Conservation (phyloP, 1,140 invertebrate genomes). For the Leptopilina boulardi region DNA sequence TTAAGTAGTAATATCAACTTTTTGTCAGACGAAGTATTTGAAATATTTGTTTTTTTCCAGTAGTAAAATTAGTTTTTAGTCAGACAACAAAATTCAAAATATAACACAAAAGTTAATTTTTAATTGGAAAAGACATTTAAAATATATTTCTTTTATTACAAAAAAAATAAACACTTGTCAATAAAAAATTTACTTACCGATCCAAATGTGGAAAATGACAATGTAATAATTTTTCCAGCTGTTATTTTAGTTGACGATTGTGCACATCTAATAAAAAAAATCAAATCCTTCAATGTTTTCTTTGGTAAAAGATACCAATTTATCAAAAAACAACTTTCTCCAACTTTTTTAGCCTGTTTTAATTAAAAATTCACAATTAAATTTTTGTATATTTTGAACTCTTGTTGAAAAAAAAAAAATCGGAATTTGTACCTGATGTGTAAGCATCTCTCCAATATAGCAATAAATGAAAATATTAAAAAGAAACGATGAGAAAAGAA, state of each 20-base stretch:
- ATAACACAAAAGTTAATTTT: not conserved
- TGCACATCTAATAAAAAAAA: constrained; percentile 55
- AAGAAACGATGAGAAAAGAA: constrained; percentile 3
- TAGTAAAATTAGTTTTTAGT: no score
- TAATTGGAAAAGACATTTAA: no score
- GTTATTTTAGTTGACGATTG: constrained; percentile 53
- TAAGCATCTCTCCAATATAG: constrained; percentile 36
- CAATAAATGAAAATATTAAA: constrained; percentile 43
- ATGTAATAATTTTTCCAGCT: constrained; percentile 56
- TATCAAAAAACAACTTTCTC: constrained; percentile 47
- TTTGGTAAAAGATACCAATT: constrained; percentile 57
- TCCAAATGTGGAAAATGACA: constrained; percentile 41
- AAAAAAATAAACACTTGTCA: no score
- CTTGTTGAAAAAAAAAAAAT: not conserved
- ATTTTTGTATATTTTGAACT: constrained; percentile 13
- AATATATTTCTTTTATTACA: no score
- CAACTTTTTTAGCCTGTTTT: constrained; percentile 55
- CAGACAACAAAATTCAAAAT: no score
- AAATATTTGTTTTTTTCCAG: no score
- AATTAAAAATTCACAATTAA: no score
- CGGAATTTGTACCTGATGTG: constrained; percentile 30
- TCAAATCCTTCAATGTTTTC: constrained; percentile 45
- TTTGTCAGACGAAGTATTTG: no score
- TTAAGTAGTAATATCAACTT: no score
- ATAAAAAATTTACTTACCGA: constrained; percentile 37